phyloP scores from a whole-genome alignment of 2,113 vertebrate species.

The Ictidomys tridecemlineatus region DNA sequence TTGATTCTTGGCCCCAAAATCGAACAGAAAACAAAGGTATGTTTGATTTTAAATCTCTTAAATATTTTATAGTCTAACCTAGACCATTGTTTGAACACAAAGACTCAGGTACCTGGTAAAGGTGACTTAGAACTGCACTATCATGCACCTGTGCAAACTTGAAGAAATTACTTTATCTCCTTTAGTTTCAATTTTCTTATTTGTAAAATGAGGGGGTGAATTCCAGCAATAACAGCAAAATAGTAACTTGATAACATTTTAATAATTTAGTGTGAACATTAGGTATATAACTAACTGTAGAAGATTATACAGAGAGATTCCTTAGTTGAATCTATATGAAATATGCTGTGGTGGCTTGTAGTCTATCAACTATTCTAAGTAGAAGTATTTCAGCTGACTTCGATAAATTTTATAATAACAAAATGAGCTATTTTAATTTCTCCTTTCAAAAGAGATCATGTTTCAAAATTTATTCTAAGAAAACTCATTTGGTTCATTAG shows the following conservation, averaged over 20 bases:
- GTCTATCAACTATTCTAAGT: neutral
- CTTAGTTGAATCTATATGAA: neutral
- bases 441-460: neutral
- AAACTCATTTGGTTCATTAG: conserved; percentile 59
- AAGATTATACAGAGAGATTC: neutral
- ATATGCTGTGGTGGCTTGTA: neutral
- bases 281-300: neutral
- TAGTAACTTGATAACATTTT: neutral
- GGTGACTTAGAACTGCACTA: neutral
- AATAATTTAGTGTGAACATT: neutral
- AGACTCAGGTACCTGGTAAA: too few relatives aligned
- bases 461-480: conserved; percentile 36
- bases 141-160: neutral
- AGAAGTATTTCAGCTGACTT: conserved; percentile 8
- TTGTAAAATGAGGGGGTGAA: neutral
- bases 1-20: conserved; percentile 82
- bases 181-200: neutral
- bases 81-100: neutral
- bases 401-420: neutral
- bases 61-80: neutral
- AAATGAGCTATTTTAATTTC: neutral
- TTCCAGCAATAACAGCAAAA: neutral
- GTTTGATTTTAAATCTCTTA: neutral
- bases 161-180: neutral
- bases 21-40: conserved; percentile 82